Percentiles rank a stretch among this genome's conserved stretches.
These are phyloP conservation scores for Cetonia aurata DNA, from an alignment of 2,888 invertebrate genomes.

Conservation along the genomic window DNA sequence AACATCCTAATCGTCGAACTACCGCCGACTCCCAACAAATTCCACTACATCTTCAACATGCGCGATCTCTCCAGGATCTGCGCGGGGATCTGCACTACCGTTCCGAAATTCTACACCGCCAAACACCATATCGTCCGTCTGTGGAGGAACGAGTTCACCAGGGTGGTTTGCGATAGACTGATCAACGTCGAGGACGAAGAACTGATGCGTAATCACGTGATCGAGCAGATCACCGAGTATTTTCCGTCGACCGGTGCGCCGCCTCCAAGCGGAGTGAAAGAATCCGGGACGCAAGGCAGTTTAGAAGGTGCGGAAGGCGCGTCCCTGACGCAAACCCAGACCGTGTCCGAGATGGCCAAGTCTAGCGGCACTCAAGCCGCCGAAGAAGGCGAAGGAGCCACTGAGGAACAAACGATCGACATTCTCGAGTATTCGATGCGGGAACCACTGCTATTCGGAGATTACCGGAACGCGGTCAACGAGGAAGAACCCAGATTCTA, in stretches of 20 bases:
- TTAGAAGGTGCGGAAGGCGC: too few relatives aligned
- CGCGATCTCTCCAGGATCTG: slow-evolving; percentile 89
- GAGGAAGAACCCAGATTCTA: slow-evolving; percentile 85
- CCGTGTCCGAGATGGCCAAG: not conserved
- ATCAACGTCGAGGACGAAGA: slow-evolving; percentile 78
- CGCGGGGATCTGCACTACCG: slow-evolving; percentile 84
- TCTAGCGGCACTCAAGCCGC: not conserved
- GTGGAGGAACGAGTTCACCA: slow-evolving; percentile 91
- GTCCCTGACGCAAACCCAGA: not conserved
- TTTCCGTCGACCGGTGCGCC: slow-evolving; percentile 63
- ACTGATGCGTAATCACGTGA: slow-evolving; percentile 73
- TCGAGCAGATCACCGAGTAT: slow-evolving; percentile 71
- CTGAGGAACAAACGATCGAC: slow-evolving; percentile 65
- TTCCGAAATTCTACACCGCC: slow-evolving; percentile 77
- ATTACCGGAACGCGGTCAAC: slow-evolving; percentile 86
- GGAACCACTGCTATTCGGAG: slow-evolving; percentile 89
- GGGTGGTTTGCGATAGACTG: slow-evolving; percentile 90
- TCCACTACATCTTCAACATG: slow-evolving; percentile 95
- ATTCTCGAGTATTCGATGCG: slow-evolving; percentile 78
- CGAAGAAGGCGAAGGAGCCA: slow-evolving; percentile 60
- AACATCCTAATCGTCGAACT: slow-evolving; percentile 82
- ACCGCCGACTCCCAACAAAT: slow-evolving; percentile 92
- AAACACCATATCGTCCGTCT: slow-evolving; percentile 81
- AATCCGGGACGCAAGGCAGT: not conserved
- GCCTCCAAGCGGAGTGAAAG: slow-evolving; percentile 33